Conservation (phyloP, 2,888 invertebrate genomes). For the Lasioglossum leucozonium region DNA sequence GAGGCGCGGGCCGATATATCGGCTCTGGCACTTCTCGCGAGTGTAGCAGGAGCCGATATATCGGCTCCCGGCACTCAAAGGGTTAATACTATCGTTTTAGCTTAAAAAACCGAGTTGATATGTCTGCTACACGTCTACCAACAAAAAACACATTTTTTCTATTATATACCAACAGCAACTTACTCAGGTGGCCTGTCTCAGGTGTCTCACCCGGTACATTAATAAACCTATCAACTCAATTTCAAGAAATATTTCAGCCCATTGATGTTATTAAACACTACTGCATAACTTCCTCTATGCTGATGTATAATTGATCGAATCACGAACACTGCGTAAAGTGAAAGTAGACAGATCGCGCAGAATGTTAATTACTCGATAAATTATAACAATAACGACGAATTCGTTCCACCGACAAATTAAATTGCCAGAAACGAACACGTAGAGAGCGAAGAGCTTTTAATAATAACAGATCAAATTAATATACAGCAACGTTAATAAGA, state of each 20-base stretch:
- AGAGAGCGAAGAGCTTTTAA: neutral
- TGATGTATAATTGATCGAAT: neutral
- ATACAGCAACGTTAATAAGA: neutral
- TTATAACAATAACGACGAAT: neutral
- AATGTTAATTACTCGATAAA: neutral
- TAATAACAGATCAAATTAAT: neutral
- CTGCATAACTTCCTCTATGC: too few relatives aligned
- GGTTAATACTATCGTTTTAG: too few relatives aligned
- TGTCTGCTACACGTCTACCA: too few relatives aligned
- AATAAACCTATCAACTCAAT: slow-evolving; percentile 20
- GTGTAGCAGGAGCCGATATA: too few relatives aligned
- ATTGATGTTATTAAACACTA: neutral
- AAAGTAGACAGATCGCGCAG: neutral
- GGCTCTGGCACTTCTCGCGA: too few relatives aligned
- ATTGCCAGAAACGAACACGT: neutral
- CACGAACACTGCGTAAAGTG: neutral
- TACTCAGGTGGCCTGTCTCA: too few relatives aligned
- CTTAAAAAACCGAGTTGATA: too few relatives aligned
- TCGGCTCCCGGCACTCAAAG: too few relatives aligned
- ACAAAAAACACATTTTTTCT: too few relatives aligned
- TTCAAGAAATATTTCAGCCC: neutral
- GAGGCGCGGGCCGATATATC: too few relatives aligned
- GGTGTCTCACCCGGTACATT: too few relatives aligned
- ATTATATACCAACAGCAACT: too few relatives aligned
- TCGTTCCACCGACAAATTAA: neutral